These are phyloP conservation scores for Sitta europaea DNA, from an alignment of 2,113 vertebrate genomes.

Conservation along the genomic window DNA sequence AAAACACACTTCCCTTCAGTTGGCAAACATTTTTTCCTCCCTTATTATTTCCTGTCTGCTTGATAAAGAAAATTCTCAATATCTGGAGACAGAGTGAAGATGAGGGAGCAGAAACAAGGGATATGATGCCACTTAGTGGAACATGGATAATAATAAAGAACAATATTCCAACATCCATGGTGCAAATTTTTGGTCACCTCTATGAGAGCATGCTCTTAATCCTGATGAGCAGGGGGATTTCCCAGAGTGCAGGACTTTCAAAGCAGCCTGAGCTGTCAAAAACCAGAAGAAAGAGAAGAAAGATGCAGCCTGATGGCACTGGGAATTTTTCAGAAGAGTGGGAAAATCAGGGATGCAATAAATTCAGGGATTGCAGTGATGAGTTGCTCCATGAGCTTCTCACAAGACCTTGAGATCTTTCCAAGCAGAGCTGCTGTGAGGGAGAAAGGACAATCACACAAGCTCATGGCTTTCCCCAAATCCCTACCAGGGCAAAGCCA, in stretches of 20 bases:
- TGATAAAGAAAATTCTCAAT: background rate
- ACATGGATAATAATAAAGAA: background rate
- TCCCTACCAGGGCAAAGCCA: background rate
- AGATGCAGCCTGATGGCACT: background rate
- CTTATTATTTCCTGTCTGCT: background rate
- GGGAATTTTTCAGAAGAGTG: background rate
- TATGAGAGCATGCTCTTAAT: accelerated
- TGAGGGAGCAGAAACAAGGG: slow-evolving; percentile 42
- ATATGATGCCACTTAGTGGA: slow-evolving; percentile 63
- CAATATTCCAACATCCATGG: background rate
- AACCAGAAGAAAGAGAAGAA: background rate
- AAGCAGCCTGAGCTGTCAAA: background rate
- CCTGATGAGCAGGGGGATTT: background rate
- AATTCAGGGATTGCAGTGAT: background rate
- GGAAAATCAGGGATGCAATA: background rate
- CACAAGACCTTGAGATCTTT: accelerated
- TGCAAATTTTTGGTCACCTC: background rate
- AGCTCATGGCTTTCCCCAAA: background rate
- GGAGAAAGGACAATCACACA: background rate
- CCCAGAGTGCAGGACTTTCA: background rate
- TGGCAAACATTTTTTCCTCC: background rate
- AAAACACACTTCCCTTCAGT: background rate
- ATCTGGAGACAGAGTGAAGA: background rate
- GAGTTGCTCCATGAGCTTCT: background rate
- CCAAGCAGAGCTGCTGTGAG: background rate